Base-by-base conservation (phyloP, 2,888 invertebrate species). In the Hemaris fuciformis region DNA sequence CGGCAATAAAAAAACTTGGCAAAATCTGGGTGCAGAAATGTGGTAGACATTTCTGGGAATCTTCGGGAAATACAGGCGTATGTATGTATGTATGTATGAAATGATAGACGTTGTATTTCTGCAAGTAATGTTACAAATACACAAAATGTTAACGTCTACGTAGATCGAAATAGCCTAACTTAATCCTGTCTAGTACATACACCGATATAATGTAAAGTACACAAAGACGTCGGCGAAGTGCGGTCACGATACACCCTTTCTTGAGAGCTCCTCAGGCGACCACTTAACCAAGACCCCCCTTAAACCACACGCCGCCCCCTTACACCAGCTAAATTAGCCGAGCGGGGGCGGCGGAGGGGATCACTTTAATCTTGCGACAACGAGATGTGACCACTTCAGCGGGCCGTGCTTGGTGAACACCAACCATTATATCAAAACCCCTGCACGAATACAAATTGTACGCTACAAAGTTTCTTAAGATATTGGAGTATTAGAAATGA, bases 371-470 rank as follows among this genome's bases (percentile, higher is more conserved):
- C 71, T 83, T 80, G 89, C 61, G 65, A 66, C 66, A 71, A 76
- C 75, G 76, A 84, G 85, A 88, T 88, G 88, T 81, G 84, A 77
- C 87, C 88, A 87, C 88, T 89, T 85, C 82, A 84, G 75, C 77
- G 71, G 76, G 82, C 85, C 84, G 85, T 84, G 85, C 15, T 88
- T 84, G 84, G 84, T 76, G 77, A 84, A 83, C 80, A 74, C 66
- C 68, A 69, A 69, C 83, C 78, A 77, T 67, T 75, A 69, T 62
- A 67, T 53, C 60, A 67, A 75, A 80, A 80, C 53, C 77, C 20
- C 31, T 1, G 10, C 3, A 18, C 3, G 8, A 18, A 18, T 10
- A 8, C 18, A 31, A 53, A 53, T 31, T 31, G 53, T 53, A 53
- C 15, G 31, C 10, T 31, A 15, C 10, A 10, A 18, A 5, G 18